Base-by-base conservation (phyloP, 2,888 invertebrate genomes). In the Lysandra coridon region DNA sequence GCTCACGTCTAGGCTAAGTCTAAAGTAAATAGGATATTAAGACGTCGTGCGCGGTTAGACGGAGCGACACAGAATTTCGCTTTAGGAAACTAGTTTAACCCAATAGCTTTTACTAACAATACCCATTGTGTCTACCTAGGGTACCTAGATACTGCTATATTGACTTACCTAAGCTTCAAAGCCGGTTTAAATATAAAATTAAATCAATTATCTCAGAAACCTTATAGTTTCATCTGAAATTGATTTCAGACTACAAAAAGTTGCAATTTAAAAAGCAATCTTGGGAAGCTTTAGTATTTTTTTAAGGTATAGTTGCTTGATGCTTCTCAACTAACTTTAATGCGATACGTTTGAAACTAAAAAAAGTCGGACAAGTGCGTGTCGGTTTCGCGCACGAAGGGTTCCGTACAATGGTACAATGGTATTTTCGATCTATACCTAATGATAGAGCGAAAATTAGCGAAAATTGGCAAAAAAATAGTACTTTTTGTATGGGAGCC, bases 11-110 rank as follows among this genome's bases (percentile, higher is more conserved):
- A 30, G 12, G 64, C 64, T 23, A 64, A 30, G 30, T 30, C 30
- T 64, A 64, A 30, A 64, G 64, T 64, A 64, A 64, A 64, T 30
- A 64, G 64, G 64, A 64, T 30, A 64, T 64, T 64, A 30, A 30
- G 30, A 30, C 64, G 64, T 30, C 64, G 64, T 64, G 64, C 23
- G 62, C 64, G 64, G 64, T 64, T 64, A 30, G 64, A 64, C 12
- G 64, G 30, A 64, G 64, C 64, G 64, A 64, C 64, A 64, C 64
- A 64, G 64, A 64, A 64, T 30, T 64, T 30, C 64, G 64, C 64
- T 64, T 64, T 30, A 64, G 64, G 30, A 64, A 23, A 64, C 64
- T 64, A 64, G 64, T 12, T 64, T 64, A 64, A 30, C 30, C 64
- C 23, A 64, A 64, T 64, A 64, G 30, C 64, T 64, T 30, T 64